Evolutionary conservation across 2,888 invertebrate genomes (phyloP).

Genomic region (Noctua janthina): DNA sequence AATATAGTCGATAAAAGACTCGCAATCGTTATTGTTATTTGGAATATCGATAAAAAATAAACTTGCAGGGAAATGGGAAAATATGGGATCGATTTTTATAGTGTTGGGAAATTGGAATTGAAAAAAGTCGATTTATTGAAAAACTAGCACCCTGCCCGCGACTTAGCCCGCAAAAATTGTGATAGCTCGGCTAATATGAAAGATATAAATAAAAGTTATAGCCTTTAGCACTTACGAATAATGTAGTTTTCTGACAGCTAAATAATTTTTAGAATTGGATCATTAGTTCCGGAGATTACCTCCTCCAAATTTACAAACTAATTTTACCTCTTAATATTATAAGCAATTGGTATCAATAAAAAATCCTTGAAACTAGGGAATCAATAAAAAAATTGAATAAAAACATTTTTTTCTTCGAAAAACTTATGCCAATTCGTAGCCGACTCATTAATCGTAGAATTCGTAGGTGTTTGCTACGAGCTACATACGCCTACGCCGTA

Average conservation of each 20-base stretch:
- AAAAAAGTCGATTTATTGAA: constrained; percentile 26
- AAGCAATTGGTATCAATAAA: too few relatives aligned
- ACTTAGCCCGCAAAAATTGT: too few relatives aligned
- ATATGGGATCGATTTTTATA: constrained; percentile 65
- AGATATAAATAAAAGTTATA: too few relatives aligned
- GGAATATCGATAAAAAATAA: constrained; percentile 78
- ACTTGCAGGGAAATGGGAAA: constrained; percentile 67
- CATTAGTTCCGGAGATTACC: too few relatives aligned
- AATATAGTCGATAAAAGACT: constrained; percentile 77
- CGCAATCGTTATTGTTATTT: constrained; percentile 77
- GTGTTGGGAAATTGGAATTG: constrained; percentile 55
- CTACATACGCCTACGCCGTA: constrained; percentile 57
- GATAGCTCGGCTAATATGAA: too few relatives aligned
- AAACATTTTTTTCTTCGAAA: neutral
- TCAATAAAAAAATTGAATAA: neutral
- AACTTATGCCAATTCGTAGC: neutral
- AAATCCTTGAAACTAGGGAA: neutral
- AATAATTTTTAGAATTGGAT: too few relatives aligned
- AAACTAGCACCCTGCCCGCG: neutral
- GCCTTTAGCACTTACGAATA: too few relatives aligned
- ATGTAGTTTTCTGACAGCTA: too few relatives aligned
- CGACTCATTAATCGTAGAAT: constrained; percentile 13
- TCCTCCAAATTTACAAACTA: too few relatives aligned
- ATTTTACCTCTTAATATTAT: too few relatives aligned
- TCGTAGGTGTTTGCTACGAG: constrained; percentile 59